Percentiles rank a stretch among this genome's conserved stretches.
Conservation (phyloP, 2,113 vertebrate genomes). For the Actenoides hombroni region DNA sequence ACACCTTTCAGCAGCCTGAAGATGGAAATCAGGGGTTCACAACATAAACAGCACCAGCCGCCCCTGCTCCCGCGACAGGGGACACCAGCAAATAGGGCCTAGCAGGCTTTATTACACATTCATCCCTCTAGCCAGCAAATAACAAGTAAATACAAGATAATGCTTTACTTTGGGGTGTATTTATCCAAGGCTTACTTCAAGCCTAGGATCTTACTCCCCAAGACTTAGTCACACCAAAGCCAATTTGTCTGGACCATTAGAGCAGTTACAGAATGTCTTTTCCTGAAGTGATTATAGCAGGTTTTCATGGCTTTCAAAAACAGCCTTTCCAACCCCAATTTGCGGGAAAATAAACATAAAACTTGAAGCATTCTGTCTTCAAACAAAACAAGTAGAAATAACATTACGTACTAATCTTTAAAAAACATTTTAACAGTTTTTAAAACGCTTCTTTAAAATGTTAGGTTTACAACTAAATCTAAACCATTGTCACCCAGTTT, state of each 20-base stretch:
- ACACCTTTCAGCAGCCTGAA: fast-evolving
- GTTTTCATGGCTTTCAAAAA: neutral
- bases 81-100: neutral
- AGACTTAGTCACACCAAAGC: neutral
- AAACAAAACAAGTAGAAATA: neutral
- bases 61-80: fast-evolving
- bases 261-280: neutral
- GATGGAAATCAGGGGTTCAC: neutral
- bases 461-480: no score
- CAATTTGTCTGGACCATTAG: neutral
- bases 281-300: neutral
- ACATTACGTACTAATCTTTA: neutral
- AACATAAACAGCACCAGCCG: fast-evolving
- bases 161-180: neutral
- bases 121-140: neutral
- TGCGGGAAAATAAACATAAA: neutral
- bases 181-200: neutral
- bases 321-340: neutral
- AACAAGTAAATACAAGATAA: neutral
- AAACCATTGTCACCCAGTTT: neutral
- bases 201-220: neutral
- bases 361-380: neutral
- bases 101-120: neutral
- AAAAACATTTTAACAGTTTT: no score
- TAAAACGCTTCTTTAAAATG: neutral